Evolutionary conservation across 1,140 invertebrate genomes (phyloP).

Genomic region (Steinernema khuongi): DNA sequence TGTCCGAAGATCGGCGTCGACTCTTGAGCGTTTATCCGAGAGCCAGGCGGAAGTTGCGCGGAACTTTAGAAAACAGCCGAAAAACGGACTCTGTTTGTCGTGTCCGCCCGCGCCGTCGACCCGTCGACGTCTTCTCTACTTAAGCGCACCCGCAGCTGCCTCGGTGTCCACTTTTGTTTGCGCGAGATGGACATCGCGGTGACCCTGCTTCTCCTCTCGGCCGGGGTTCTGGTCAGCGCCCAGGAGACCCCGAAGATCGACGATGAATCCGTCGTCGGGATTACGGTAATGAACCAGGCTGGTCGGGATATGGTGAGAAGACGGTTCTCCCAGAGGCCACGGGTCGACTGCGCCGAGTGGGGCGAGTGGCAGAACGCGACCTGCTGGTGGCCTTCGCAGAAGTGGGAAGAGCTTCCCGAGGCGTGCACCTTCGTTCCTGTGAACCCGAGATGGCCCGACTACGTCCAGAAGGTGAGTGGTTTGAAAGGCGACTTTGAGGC

Average conservation of each 20-base stretch:
- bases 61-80: conserved; percentile 1
- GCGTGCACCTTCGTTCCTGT: conserved; percentile 21
- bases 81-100: conserved; percentile 4
- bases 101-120: not conserved
- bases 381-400: conserved; percentile 27
- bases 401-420: conserved; percentile 19
- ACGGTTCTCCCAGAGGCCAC: not conserved
- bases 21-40: not conserved
- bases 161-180: not conserved
- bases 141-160: not conserved
- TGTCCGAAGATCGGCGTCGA: too few species aligned
- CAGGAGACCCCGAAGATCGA: not conserved
- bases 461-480: conserved; percentile 23
- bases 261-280: not conserved
- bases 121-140: not conserved
- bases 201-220: not conserved
- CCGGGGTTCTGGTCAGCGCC: not conserved
- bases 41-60: conserved; percentile 9
- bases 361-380: conserved; percentile 18
- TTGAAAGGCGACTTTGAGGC: conserved; percentile 8
- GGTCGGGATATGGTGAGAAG: not conserved
- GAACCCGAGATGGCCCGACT: conserved; percentile 21
- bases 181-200: not conserved
- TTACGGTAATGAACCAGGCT: not conserved
- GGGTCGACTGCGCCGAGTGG: not conserved